A percentile compares a stretch with the other conserved stretches of the same genome.
These are phyloP conservation scores for Clarias laeviceps DNA, from an alignment of 2,797 vertebrate genomes.

Conservation along the genomic window DNA sequence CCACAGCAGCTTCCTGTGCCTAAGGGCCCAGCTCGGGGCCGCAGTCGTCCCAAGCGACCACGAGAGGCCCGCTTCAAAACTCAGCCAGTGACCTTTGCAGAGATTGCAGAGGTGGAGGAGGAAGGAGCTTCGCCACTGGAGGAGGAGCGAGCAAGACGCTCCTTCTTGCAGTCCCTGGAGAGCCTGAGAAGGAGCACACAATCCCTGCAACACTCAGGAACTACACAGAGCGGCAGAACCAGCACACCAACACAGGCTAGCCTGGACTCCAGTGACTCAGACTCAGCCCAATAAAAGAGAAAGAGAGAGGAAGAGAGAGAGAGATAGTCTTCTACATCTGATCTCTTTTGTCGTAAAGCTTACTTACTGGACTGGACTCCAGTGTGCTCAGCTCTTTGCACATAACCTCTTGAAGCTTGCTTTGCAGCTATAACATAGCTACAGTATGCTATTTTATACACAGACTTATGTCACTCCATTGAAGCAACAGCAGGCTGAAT, in stretches of 20 bases:
- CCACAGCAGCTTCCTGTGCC: constrained; percentile 86
- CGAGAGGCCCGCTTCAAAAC: constrained; percentile 95
- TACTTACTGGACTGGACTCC: constrained; percentile 43
- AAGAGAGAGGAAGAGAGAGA: neutral
- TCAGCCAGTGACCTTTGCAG: constrained; percentile 97
- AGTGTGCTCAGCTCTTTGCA: constrained; percentile 37
- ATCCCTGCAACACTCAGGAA: constrained; percentile 75
- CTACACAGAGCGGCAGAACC: constrained; percentile 55
- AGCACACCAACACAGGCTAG: constrained; percentile 80
- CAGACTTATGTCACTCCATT: constrained; percentile 50
- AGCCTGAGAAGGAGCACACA: constrained; percentile 92
- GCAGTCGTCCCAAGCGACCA: constrained; percentile 82
- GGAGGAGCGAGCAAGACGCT: constrained; percentile 91
- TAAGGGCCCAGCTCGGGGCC: constrained; percentile 75
- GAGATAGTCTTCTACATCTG: constrained; percentile 21
- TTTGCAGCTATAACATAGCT: constrained; percentile 59
- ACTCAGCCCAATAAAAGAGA: constrained; percentile 81
- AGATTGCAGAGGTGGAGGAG: constrained; percentile 97
- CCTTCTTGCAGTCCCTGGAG: constrained; percentile 94
- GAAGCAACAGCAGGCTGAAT: constrained; percentile 55
- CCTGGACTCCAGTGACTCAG: constrained; percentile 95
- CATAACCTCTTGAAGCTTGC: constrained; percentile 44
- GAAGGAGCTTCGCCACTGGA: constrained; percentile 92
- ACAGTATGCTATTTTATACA: constrained; percentile 46
- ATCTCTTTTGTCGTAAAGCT: constrained; percentile 26